Base-by-base conservation (phyloP, 1,140 invertebrate species). In the Augochlora pura region DNA sequence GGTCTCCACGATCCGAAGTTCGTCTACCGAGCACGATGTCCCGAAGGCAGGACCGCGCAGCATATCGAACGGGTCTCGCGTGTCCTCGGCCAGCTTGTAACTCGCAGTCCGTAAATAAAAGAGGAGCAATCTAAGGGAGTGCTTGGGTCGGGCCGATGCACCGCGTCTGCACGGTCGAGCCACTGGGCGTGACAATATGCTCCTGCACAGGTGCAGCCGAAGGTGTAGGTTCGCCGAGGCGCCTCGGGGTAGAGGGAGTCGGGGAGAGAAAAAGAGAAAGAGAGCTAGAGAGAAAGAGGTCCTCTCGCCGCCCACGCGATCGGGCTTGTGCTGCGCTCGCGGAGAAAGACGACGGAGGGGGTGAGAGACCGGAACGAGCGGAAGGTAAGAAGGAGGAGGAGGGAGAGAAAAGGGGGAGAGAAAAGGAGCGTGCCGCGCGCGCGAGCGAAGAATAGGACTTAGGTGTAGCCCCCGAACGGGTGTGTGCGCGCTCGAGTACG, bases 181-280 rank as follows among this genome's bases (percentile, higher is more conserved):
- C 70, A 74, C 82, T 89, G 87, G 87, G 87, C 88, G 88, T 88
- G 88, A 88, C 88, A 85, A 86, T 83, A 73, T 74, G 74, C 82
- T 80, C 77, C 85, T 87, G 80, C 66, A 86, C 86, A 85, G 79
- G 86, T 87, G 83, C 78, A 82, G 71, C 18, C 77, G 52, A 67
- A 74, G 67, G 86, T 82, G 73, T 70, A 83, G 83, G 62, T 80
- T 46, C 72, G 46, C 54, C 73, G 64, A 80, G 79, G 79, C 71
- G 86, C 83, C 72, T 77, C 65, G 10, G 59, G 60, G 8, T 54
- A 80, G 72, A 80, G 69, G 77, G 14, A 52, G 49, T 21, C 46
- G 2, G 16, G 3, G 46, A 49, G 46, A 3, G 46, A 49, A 16
- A 60, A 59, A 84, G 79, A 49, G 46, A 49, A 16, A 49, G 46